These are phyloP conservation scores for Buphagus erythrorhynchus DNA, from an alignment of 2,797 vertebrate species.

Conservation along the genomic window DNA sequence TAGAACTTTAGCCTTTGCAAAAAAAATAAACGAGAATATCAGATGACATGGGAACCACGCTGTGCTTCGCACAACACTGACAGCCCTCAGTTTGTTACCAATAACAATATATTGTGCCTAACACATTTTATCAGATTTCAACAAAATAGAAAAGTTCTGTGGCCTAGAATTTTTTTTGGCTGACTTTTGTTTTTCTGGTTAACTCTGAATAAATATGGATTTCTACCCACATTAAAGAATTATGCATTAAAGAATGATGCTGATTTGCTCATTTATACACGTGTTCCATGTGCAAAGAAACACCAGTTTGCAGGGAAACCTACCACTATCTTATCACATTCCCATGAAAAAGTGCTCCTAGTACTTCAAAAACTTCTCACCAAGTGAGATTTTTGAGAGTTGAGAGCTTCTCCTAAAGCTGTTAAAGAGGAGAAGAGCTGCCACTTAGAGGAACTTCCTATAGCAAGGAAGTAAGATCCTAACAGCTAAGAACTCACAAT, in stretches of 20 bases:
- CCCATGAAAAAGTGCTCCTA: fast-evolving
- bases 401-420: neutral
- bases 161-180: neutral
- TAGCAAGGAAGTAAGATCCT: neutral
- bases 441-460: neutral
- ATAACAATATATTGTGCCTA: neutral
- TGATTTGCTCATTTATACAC: neutral
- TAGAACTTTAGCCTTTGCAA: neutral
- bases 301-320: neutral
- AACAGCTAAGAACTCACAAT: neutral
- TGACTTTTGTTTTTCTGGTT: neutral
- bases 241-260: neutral
- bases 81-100: neutral
- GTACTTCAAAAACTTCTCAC: neutral
- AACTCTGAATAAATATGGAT: neutral
- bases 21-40: neutral
- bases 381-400: neutral
- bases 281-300: neutral
- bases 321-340: neutral
- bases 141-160: neutral
- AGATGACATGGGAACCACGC: neutral
- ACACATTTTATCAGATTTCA: neutral
- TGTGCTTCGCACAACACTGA: neutral
- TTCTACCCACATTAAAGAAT: neutral
- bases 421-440: neutral